These are phyloP conservation scores for Drosophila nr. perissopoda DNA, from an alignment of 2,888 invertebrate genomes.

Conservation along the genomic window DNA sequence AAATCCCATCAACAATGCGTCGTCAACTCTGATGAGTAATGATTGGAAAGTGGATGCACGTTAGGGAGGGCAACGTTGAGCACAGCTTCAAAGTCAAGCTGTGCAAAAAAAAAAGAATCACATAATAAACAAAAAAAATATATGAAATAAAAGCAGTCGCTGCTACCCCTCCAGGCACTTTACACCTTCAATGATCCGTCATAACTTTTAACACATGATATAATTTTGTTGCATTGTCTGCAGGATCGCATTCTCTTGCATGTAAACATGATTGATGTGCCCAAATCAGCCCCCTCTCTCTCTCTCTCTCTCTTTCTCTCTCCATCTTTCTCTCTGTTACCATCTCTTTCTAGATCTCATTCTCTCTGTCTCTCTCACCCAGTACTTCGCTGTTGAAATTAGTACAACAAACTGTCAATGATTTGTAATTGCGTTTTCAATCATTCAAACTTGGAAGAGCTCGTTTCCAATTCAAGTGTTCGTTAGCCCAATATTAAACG, in stretches of 20 bases:
- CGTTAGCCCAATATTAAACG: constrained; percentile 27
- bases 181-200: constrained; percentile 81
- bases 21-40: constrained; percentile 75
- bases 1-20: constrained; percentile 74
- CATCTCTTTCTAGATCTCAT: constrained; percentile 4
- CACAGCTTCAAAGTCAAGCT: constrained; percentile 67
- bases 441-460: constrained; percentile 50
- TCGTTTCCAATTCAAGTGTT: constrained; percentile 21
- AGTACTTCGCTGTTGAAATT: constrained; percentile 52
- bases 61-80: constrained; percentile 18
- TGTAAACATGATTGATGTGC: constrained; percentile 63
- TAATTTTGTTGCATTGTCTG: constrained; percentile 76
- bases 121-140: neutral
- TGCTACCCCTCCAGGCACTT: constrained; percentile 70
- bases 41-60: constrained; percentile 67
- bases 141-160: constrained; percentile 28
- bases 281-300: neutral
- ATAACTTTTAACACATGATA: constrained; percentile 82
- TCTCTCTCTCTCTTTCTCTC: neutral
- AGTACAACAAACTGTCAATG: constrained; percentile 76
- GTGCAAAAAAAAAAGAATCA: constrained; percentile 62
- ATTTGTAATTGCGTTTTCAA: constrained; percentile 73
- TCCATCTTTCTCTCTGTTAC: neutral
- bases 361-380: constrained; percentile 6
- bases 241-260: constrained; percentile 52